Percentiles rank a stretch among this genome's conserved stretches.
These are phyloP conservation scores for Amphilophus citrinellus DNA, from an alignment of 2,113 vertebrate genomes.

Conservation along the genomic window DNA sequence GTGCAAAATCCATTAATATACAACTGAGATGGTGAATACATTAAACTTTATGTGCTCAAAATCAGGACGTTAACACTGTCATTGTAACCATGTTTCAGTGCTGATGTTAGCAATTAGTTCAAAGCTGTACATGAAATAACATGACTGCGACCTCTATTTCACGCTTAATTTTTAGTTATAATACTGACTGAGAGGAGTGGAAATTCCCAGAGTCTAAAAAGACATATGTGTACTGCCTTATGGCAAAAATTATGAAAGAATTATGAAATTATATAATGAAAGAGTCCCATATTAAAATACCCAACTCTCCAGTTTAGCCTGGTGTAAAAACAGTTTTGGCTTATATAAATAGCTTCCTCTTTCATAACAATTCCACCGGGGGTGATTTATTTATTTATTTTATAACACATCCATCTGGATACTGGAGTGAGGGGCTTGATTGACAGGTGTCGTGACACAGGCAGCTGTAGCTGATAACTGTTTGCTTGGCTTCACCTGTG, in stretches of 20 bases:
- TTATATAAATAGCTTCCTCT: background rate
- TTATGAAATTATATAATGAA: background rate
- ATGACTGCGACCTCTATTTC: background rate
- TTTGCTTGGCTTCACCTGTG: background rate
- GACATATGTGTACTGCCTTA: too few species aligned
- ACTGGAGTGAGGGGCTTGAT: background rate
- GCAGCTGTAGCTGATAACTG: background rate
- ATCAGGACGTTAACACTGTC: background rate
- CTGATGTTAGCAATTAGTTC: background rate
- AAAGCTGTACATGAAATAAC: background rate
- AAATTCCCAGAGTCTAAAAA: too few species aligned
- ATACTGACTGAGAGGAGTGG: too few species aligned
- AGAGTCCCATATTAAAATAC: background rate
- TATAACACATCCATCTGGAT: background rate
- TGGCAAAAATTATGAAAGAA: background rate
- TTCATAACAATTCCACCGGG: background rate
- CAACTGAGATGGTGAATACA: background rate
- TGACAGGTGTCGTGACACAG: background rate
- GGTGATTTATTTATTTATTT: background rate
- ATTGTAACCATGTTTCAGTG: background rate
- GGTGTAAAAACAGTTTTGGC: background rate
- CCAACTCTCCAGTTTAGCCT: background rate
- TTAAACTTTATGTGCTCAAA: background rate
- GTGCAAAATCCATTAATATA: background rate
- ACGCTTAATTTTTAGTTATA: background rate